Evolutionary conservation across 2,797 vertebrate species (phyloP).

Genomic region (Brachyalestes nurse): DNA sequence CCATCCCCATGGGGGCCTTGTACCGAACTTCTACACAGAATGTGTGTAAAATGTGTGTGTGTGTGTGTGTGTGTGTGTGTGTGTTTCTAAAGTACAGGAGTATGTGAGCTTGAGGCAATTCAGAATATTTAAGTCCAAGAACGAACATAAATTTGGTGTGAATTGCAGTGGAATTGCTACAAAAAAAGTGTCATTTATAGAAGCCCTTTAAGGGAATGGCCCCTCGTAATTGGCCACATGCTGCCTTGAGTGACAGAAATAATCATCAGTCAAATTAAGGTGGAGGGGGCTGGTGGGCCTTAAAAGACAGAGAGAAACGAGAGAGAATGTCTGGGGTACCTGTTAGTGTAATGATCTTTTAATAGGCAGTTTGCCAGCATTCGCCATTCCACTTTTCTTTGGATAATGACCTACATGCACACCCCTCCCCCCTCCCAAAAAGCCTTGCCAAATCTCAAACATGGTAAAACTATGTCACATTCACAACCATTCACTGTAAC

Average conservation of each 20-base stretch:
- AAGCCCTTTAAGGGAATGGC: slow-evolving; percentile 19
- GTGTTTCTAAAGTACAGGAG: slow-evolving; percentile 23
- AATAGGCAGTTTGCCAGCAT: too few relatives aligned
- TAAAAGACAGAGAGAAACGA: not conserved
- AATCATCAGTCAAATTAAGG: slow-evolving; percentile 93
- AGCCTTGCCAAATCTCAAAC: too few relatives aligned
- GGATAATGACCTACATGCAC: too few relatives aligned
- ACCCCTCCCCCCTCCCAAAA: too few relatives aligned
- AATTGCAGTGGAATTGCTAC: not conserved
- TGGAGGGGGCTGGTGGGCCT: slow-evolving; percentile 45
- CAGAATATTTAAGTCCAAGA: slow-evolving; percentile 1
- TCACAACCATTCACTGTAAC: too few relatives aligned
- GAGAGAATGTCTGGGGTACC: not conserved
- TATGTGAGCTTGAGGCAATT: not conserved
- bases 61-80: not conserved
- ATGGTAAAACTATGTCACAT: too few relatives aligned
- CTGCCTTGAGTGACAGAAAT: slow-evolving; percentile 91
- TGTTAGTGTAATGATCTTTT: not conserved
- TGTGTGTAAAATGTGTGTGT: not conserved
- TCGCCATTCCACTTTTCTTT: too few relatives aligned
- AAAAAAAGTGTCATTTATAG: slow-evolving; percentile 28
- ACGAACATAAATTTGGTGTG: slow-evolving; percentile 26
- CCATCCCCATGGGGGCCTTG: not conserved
- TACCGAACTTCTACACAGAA: not conserved
- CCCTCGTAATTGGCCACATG: slow-evolving; percentile 82